Evolutionary conservation across 2,113 vertebrate genomes (phyloP), one percentile per base, ranked within the genome.

Genomic region (Oncorhynchus tshawytscha): DNA sequence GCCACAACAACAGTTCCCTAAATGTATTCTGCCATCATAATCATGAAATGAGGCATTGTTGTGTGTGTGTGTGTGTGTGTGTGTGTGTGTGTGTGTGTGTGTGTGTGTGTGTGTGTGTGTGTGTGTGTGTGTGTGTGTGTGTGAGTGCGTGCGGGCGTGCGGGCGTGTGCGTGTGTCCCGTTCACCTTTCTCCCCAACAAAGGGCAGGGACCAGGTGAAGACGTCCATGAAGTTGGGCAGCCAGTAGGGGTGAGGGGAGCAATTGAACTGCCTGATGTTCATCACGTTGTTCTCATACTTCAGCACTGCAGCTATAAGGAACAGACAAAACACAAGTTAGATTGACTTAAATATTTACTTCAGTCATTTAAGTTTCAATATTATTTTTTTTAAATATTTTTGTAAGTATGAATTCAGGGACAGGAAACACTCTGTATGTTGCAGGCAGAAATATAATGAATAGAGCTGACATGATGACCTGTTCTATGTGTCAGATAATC

Each of bases 201-300:
- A 98, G 0, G 97, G 97, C 92, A 99, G 94, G 49, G 97, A 99
- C 97, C 97, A 99, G 85, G 97, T 99, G 89, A 99, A 99, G 62
- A 99, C 97, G 68, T 99, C 97, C 97, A 99, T 99, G 93, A 98
- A 98, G 87, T 99, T 99, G 79, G 97, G 97, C 89, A 99, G 95
- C 97, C 97, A 99, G 92, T 99, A 99, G 0, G 97, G 97, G 84
- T 99, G 97, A 73, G 97, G 97, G 73, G 97, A 99, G 82, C 97
- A 99, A 94, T 99, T 99, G 92, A 99, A 99, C 90, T 99, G 97
- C 81, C 97, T 94, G 92, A 99, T 99, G 84, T 99, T 99, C 97
- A 98, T 99, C 84, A 98, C 97, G 0, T 99, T 99, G 95, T 99
- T 99, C 93, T 99, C 97, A 0, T 99, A 99, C 90, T 99, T 99